Evolutionary conservation across 2,888 invertebrate species (phyloP).

Genomic region (Oligia latruncula): DNA sequence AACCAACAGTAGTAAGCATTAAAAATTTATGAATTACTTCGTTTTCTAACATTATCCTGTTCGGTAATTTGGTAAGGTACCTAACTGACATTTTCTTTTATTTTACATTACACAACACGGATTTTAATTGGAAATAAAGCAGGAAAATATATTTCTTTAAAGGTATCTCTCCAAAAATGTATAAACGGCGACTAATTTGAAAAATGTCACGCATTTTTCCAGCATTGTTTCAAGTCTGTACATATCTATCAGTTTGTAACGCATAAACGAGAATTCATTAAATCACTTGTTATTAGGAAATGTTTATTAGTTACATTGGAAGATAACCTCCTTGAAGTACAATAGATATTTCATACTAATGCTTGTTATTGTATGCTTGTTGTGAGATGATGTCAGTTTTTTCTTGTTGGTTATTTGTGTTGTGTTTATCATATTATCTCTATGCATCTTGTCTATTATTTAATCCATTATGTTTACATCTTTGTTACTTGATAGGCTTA

Average conservation of each 20-base stretch:
- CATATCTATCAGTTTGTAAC: not conserved
- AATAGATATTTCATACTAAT: constrained; percentile 40
- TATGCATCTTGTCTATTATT: constrained; percentile 6
- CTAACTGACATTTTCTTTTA: not conserved
- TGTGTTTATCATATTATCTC: constrained; percentile 34
- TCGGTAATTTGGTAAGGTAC: not conserved
- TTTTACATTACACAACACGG: not conserved
- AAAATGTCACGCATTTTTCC: constrained; percentile 6
- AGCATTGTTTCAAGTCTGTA: constrained; percentile 7
- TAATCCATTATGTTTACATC: constrained; percentile 8
- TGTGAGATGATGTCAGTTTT: constrained; percentile 57
- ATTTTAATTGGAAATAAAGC: not conserved
- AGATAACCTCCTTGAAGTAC: constrained; percentile 55
- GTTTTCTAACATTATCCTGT: constrained; percentile 8
- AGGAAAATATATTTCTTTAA: not conserved
- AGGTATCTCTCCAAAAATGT: not conserved
- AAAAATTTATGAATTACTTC: not conserved
- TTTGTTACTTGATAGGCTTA: not conserved
- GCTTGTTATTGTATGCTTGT: constrained; percentile 51
- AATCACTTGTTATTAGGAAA: constrained; percentile 36
- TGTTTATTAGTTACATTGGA: constrained; percentile 49
- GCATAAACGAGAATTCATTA: constrained; percentile 14
- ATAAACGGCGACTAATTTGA: not conserved
- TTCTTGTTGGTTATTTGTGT: constrained; percentile 40
- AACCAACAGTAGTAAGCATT: not conserved